Base-by-base conservation (phyloP, 2,797 vertebrate species). In the Capromys pilorides region DNA sequence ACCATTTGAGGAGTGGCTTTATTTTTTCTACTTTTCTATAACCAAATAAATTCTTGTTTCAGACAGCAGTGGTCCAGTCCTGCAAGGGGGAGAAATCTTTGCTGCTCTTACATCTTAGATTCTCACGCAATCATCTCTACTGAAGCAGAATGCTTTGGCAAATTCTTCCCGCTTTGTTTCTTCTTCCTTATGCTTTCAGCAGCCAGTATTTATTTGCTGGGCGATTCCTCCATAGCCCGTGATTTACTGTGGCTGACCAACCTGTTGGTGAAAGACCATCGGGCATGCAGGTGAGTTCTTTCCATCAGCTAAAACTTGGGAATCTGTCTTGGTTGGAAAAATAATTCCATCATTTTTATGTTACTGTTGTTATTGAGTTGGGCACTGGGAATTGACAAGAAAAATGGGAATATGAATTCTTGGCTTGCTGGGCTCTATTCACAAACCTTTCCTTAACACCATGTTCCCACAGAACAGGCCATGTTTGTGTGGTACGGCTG, bases 21-120 rank as follows among this genome's bases (percentile, higher is more conserved):
- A 13, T 1, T 67, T 86, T 77, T 79, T 57, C 18, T 0, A 49
- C 22, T 95, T 94, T 82, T 79, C 41, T 66, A 12, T 90, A 91
- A 36, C 61, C 49, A 88, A 26, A 84, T 86, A 36, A 90, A 67
- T 82, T 94, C 36, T 94, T 62, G 18, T 75, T 90, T 88, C 41
- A 80, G 21, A 78, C 6, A 18, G 19, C 54, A 88, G 45, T 84
- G 49, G 9, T 93, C 45, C 31, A 92, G 69, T 28, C n/a, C 19
- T 67, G 19, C 21, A 57, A 31, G 24, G 62, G 5, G 62, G 19
- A 5, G 49, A 78, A 86, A 79, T 92, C 59, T 88, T 71, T 41
- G 71, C 62, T 82, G 16, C 91, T 83, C 36, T 84, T 69, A 51
- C 86, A 62, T 54, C 14, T 45, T 66, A 61, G 21, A 51, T n/a